Base-by-base conservation (phyloP, 1,140 invertebrate genomes). In the Camponotus floridanus region DNA sequence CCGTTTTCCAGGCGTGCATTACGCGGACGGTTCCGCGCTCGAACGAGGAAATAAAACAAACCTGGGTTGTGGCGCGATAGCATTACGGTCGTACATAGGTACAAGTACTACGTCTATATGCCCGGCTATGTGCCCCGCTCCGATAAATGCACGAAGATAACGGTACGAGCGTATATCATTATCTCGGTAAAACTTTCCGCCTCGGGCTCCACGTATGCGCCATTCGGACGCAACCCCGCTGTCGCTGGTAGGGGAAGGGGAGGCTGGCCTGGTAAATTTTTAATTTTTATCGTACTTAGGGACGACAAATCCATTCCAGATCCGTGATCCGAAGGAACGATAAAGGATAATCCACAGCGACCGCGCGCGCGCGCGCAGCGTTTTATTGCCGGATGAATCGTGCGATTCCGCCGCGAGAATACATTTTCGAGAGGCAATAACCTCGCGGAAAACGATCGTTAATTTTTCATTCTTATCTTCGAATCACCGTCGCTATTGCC, bases 101-200 rank as follows among this genome's bases (percentile, higher is more conserved):
- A 11, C 0, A 21, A 15, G 39, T 65, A 11, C 45, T 26, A 26
- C 39, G 51, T 61, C 26, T 26, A 48, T 70, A 59, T 64, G 67
- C 21, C n/a, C 33, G 31, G 51, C 57, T 88, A 71, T 78, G 65
- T 90, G 86, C 68, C 26, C 26, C 84, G 76, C 26, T 80, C 68
- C 88, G 91, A 92, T 92, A 92, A 92, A 92, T 91, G 91, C 79
- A 90, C 65, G 67, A 8, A 88, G 91, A 92, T 92, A 92, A 92
- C 90, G 86, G 86, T 84, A 86, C 76, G 79, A 39, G 86, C 86
- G 91, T 92, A 88, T 92, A 91, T 92, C 91, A 92, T 92, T 92
- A 92, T 91, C 91, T 91, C 76, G 48, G 87, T 87, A 87, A 91
- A 90, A 90, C 86, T 80, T 87, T 73, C 89, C 59, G 36, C 88